phyloP scores from a whole-genome alignment of 2,888 invertebrate species.

The Diachrysia chrysitis region DNA sequence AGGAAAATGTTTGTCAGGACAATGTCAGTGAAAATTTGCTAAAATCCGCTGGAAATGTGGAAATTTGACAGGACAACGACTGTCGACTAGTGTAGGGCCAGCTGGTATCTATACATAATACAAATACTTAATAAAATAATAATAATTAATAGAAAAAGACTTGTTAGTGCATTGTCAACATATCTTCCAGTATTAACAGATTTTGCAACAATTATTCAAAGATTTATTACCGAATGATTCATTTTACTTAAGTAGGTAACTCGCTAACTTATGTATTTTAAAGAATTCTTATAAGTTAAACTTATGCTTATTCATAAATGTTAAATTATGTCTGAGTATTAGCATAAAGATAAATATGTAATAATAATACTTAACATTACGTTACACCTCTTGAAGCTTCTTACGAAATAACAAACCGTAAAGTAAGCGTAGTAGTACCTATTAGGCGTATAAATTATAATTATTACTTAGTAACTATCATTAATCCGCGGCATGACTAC shows the following conservation, averaged over 20 bases:
- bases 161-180: no score
- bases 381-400: constrained; percentile 1
- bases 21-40: no score
- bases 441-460: background rate
- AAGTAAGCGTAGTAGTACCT: background rate
- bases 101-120: no score
- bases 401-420: background rate
- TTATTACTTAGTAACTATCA: background rate
- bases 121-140: no score
- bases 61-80: no score
- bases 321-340: background rate
- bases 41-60: no score
- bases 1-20: no score
- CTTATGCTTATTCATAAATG: background rate
- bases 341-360: background rate
- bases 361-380: background rate
- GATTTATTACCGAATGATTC: background rate
- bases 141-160: no score
- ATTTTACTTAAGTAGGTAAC: background rate
- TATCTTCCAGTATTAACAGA: no score
- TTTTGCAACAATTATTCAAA: no score
- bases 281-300: no score
- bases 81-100: no score
- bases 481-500: background rate
- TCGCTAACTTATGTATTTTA: background rate